phyloP scores from a whole-genome alignment of 2,888 invertebrate species.

The Lepidochrysops patricia region DNA sequence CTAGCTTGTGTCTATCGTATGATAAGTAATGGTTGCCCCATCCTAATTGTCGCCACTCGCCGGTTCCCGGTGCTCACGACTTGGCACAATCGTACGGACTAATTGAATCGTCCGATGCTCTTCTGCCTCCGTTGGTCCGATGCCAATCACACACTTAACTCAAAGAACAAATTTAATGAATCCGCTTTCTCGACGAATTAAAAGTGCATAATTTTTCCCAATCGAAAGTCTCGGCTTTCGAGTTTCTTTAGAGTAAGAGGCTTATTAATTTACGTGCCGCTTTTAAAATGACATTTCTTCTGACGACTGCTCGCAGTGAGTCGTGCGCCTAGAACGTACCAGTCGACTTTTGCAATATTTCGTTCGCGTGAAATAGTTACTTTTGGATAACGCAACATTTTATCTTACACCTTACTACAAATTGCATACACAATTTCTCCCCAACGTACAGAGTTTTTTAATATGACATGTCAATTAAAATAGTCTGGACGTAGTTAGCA shows the following conservation, averaged over 20 bases:
- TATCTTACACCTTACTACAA: no score
- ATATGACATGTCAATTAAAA: not conserved
- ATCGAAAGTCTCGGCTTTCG: slow-evolving; percentile 1
- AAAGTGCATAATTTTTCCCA: slow-evolving; percentile 7
- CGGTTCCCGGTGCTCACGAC: slow-evolving; percentile 23
- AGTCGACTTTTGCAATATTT: no score
- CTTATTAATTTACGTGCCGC: slow-evolving; percentile 6
- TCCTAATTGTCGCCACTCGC: slow-evolving; percentile 22
- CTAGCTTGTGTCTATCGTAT: not conserved
- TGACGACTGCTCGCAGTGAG: not conserved
- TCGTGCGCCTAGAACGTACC: no score
- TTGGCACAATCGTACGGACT: slow-evolving; percentile 25
- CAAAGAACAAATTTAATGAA: slow-evolving; percentile 18
- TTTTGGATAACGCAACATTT: no score
- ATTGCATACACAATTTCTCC: no score
- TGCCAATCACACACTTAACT: slow-evolving; percentile 25
- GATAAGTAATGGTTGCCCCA: slow-evolving; percentile 13
- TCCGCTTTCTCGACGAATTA: slow-evolving; percentile 15
- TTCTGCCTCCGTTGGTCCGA: slow-evolving; percentile 21
- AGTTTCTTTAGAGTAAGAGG: not conserved
- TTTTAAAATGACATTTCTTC: not conserved
- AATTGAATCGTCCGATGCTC: slow-evolving; percentile 23
- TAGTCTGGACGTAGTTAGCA: not conserved
- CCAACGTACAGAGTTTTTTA: no score
- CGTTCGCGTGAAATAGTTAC: no score